A percentile compares a stretch with the other conserved stretches of the same genome.
phyloP scores from a whole-genome alignment of 1,140 invertebrate genomes.

The Eumaeus atala region DNA sequence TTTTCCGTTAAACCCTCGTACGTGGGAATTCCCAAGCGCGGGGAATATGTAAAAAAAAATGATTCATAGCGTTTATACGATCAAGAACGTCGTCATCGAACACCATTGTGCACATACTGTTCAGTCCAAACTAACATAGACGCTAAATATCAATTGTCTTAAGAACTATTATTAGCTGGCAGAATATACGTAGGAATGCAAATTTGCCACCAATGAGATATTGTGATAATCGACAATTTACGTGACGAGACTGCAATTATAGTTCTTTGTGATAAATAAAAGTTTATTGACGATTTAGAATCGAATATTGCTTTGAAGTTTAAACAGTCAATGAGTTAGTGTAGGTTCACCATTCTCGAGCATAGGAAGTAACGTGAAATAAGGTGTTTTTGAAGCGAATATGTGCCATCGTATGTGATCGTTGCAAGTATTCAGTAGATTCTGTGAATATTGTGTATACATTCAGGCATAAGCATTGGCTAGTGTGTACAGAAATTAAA shows the following conservation, averaged over 20 bases:
- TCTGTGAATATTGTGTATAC: too few relatives aligned
- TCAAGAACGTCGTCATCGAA: slow-evolving; percentile 31
- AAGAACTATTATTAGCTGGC: background rate
- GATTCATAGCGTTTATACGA: slow-evolving; percentile 36
- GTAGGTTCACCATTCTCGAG: too few relatives aligned
- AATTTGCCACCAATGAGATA: background rate
- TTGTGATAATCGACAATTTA: background rate
- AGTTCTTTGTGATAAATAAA: background rate
- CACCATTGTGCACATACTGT: slow-evolving; percentile 11
- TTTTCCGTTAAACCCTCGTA: slow-evolving; percentile 32
- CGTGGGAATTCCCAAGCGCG: slow-evolving; percentile 46
- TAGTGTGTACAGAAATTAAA: too few relatives aligned
- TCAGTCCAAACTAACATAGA: background rate
- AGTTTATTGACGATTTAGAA: background rate
- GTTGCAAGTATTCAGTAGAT: background rate
- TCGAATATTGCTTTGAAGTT: background rate
- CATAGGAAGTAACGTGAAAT: too few relatives aligned
- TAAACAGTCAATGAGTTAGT: too few relatives aligned
- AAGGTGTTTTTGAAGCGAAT: background rate
- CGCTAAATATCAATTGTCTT: background rate
- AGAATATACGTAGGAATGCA: background rate
- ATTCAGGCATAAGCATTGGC: too few relatives aligned
- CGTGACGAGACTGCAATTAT: background rate
- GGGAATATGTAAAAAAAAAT: slow-evolving; percentile 34
- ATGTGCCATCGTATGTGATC: background rate